Evolutionary conservation across 2,888 invertebrate species (phyloP).

Genomic region (Punctoribates punctum): DNA sequence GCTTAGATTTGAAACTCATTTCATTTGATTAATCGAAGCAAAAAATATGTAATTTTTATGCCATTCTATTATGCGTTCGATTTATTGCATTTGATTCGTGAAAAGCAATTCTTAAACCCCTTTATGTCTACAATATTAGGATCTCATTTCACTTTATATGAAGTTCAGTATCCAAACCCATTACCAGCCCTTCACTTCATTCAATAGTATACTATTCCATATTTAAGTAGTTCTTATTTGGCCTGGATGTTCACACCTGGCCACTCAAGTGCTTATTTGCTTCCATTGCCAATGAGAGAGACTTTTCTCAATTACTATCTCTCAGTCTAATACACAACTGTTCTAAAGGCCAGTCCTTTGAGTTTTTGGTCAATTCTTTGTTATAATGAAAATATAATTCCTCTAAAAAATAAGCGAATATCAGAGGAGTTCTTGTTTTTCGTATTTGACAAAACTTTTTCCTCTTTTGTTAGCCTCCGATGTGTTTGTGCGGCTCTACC

Average conservation of each 20-base stretch:
- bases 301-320: background rate
- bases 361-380: conserved; percentile 5
- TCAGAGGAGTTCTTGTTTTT: conserved; percentile 27
- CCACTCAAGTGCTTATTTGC: conserved; percentile 9
- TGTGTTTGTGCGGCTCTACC: background rate
- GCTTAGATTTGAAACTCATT: background rate
- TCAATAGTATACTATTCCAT: background rate
- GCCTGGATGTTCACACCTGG: conserved; percentile 10
- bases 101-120: background rate
- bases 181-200: too few relatives aligned
- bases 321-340: background rate
- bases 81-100: background rate
- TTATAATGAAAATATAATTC: conserved; percentile 22
- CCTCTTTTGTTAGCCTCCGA: background rate
- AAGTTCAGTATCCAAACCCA: background rate
- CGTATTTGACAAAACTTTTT: conserved; percentile 9
- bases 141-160: background rate
- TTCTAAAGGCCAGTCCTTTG: background rate
- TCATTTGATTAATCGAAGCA: conserved; percentile 30
- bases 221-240: background rate
- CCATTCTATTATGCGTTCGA: conserved; percentile 6
- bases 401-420: background rate
- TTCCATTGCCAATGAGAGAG: background rate
- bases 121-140: conserved; percentile 6
- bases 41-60: conserved; percentile 35